phyloP scores from a whole-genome alignment of 2,797 vertebrate genomes.

The Benthosema pterotum region DNA sequence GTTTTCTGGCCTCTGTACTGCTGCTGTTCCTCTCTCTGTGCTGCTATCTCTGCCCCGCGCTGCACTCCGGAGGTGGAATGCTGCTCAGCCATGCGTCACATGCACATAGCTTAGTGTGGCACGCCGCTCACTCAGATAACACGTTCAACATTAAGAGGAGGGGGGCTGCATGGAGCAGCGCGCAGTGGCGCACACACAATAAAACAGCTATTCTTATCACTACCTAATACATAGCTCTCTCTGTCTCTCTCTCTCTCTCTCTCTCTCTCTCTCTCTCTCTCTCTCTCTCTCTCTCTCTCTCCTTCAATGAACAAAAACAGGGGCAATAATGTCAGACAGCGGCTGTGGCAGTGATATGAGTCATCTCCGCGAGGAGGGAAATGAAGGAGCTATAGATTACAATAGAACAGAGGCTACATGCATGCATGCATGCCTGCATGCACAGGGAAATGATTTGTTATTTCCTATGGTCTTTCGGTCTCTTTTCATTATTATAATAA shows the following conservation, averaged over 20 bases:
- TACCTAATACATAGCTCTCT: constrained; percentile 51
- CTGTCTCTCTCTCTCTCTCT: too few species aligned
- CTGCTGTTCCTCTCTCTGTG: constrained; percentile 62
- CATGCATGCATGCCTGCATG: too few species aligned
- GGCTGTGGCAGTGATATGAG: constrained; percentile 29
- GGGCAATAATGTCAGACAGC: constrained; percentile 24
- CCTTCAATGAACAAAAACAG: constrained; percentile 36
- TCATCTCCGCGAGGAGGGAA: constrained; percentile 18
- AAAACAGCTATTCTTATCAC: constrained; percentile 78
- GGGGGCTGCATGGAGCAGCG: too few species aligned
- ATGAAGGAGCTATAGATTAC: constrained; percentile 22
- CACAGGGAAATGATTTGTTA: constrained; percentile 16
- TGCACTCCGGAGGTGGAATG: constrained; percentile 73
- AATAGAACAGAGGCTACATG: background rate
- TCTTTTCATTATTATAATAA: too few species aligned
- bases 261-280: too few species aligned
- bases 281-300: constrained; percentile 20
- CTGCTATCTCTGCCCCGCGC: constrained; percentile 69
- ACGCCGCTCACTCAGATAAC: constrained; percentile 75
- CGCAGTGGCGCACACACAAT: constrained; percentile 76
- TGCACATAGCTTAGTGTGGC: constrained; percentile 74
- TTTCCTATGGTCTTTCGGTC: constrained; percentile 10
- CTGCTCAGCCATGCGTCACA: constrained; percentile 73
- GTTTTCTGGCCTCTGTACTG: constrained; percentile 55
- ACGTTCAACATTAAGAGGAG: constrained; percentile 74